These are phyloP conservation scores for Drosophila hawaiiensis DNA, from an alignment of 2,888 invertebrate genomes.

Conservation along the genomic window DNA sequence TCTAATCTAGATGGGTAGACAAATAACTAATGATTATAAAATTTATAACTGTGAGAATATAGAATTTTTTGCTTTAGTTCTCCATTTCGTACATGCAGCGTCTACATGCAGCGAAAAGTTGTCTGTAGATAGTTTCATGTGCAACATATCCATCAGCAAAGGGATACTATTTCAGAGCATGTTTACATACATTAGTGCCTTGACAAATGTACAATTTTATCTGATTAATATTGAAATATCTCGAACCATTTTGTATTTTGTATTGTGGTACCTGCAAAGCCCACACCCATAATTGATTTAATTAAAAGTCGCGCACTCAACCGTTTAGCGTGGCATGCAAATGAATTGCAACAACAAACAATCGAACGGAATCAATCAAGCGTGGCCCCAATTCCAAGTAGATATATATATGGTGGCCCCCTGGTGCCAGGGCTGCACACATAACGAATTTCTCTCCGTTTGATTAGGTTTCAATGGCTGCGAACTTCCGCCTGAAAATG, in stretches of 20 bases:
- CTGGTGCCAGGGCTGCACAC: constrained; percentile 4
- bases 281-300: constrained; percentile 47
- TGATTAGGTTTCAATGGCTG: constrained; percentile 56
- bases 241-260: constrained; percentile 6
- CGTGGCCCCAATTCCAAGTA: constrained; percentile 50
- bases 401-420: background rate
- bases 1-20: background rate
- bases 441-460: constrained; percentile 44
- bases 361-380: constrained; percentile 66
- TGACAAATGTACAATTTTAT: background rate
- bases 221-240: constrained; percentile 1
- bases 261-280: background rate
- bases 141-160: background rate
- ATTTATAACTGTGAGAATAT: background rate
- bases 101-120: background rate
- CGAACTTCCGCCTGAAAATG: constrained; percentile 68
- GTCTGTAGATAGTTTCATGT: background rate
- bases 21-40: background rate
- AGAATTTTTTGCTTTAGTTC: fast-evolving
- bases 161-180: background rate
- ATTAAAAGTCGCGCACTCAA: constrained; percentile 64
- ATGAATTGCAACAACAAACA: constrained; percentile 58
- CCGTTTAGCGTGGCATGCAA: constrained; percentile 53
- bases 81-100: fast-evolving
- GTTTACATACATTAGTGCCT: background rate